These are phyloP conservation scores for Apaloderma vittatum DNA, from an alignment of 2,113 vertebrate species.

Conservation along the genomic window DNA sequence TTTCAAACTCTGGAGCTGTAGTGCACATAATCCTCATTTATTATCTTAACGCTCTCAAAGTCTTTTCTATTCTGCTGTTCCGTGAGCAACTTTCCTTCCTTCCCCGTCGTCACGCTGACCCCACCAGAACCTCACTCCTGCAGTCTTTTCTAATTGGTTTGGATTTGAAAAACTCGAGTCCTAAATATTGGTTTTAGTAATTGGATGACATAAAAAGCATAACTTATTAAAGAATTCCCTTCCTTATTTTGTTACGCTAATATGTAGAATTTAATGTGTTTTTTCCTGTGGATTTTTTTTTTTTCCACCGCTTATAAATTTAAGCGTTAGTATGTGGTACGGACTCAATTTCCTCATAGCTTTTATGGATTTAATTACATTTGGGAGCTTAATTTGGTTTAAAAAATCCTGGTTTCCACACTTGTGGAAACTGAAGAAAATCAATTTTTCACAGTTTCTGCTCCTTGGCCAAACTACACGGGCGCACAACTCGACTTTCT, in stretches of 20 bases:
- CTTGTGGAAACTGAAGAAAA: slow-evolving; percentile 8
- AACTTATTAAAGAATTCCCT: background rate
- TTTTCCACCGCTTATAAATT: background rate
- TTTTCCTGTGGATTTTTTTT: slow-evolving; percentile 4
- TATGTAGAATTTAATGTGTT: background rate
- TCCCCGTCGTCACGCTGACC: rapidly evolving
- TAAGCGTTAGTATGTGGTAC: background rate
- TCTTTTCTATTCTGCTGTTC: background rate
- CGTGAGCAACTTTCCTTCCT: background rate
- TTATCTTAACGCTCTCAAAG: background rate
- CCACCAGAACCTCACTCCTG: rapidly evolving
- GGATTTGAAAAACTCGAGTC: background rate
- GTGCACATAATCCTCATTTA: background rate
- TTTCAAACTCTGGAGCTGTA: background rate
- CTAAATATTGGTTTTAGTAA: background rate
- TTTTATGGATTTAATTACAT: slow-evolving; percentile 61
- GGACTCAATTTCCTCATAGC: slow-evolving; percentile 1
- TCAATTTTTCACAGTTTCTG: slow-evolving; percentile 28
- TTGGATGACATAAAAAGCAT: background rate
- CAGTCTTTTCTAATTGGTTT: background rate
- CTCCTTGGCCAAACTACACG: background rate
- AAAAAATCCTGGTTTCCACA: slow-evolving; percentile 11
- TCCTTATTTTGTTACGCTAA: background rate
- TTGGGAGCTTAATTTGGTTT: slow-evolving; percentile 38
- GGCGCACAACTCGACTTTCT: background rate